Evolutionary conservation across 2,888 invertebrate genomes (phyloP).

Genomic region (Fragum sueziense): DNA sequence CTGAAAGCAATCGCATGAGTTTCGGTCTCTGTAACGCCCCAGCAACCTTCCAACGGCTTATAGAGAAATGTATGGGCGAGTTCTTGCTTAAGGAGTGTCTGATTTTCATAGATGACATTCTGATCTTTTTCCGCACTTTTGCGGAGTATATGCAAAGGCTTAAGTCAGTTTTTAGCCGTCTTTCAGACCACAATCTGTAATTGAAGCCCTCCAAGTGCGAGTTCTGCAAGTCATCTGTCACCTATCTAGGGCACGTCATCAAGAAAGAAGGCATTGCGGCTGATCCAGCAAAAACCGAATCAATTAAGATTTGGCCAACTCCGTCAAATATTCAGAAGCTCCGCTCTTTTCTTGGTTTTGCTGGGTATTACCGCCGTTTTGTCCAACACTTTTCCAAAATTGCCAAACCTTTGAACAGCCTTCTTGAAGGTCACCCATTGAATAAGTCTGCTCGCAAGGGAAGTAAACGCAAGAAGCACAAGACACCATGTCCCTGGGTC

Average conservation of each 20-base stretch:
- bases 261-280: neutral
- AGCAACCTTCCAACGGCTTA: neutral
- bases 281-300: neutral
- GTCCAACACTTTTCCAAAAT: neutral
- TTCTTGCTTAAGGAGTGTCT: neutral
- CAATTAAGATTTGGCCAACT: neutral
- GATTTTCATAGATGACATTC: neutral
- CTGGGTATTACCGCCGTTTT: conserved; percentile 2
- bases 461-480: neutral
- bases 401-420: neutral
- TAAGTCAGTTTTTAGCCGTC: neutral
- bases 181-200: neutral
- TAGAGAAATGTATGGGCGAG: neutral
- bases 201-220: neutral
- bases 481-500: neutral
- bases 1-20: neutral
- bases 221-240: neutral
- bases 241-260: neutral
- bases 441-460: neutral
- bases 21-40: neutral
- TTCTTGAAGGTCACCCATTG: neutral
- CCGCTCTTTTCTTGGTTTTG: neutral
- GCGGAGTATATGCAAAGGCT: neutral
- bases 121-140: neutral
- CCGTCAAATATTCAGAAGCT: neutral